Percentiles rank a stretch among this genome's conserved stretches.
These are phyloP conservation scores for Malurus elegans DNA, from an alignment of 2,113 vertebrate species.

Conservation along the genomic window DNA sequence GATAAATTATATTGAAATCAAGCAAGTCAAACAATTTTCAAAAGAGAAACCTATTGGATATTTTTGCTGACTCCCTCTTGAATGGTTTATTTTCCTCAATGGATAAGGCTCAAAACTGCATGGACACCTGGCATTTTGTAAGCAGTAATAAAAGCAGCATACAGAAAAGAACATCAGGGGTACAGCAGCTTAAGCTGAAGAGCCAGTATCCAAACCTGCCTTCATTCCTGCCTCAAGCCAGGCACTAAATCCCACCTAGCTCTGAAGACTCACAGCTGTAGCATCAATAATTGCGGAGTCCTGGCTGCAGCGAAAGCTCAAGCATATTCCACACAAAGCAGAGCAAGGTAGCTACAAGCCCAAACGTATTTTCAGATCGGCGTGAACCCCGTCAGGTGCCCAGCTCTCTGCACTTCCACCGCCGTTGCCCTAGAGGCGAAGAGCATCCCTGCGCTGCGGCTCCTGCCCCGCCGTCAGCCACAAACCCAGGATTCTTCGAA, in stretches of 20 bases:
- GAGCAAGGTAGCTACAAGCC: not conserved
- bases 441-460: not conserved
- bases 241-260: not conserved
- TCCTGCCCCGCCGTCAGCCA: not conserved
- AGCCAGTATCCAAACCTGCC: not conserved
- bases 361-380: not conserved
- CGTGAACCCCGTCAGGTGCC: not conserved
- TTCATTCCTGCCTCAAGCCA: not conserved
- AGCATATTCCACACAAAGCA: not conserved
- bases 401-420: not conserved
- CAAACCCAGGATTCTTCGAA: not conserved
- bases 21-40: conserved; percentile 10
- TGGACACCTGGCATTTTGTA: not conserved
- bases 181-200: not conserved
- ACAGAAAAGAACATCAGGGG: not conserved
- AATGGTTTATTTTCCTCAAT: conserved; percentile 5
- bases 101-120: not conserved
- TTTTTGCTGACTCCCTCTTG: not conserved
- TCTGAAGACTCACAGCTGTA: not conserved
- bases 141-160: not conserved
- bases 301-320: not conserved
- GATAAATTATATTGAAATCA: conserved; percentile 17
- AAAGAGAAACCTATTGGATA: not conserved
- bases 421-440: not conserved
- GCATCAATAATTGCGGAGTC: not conserved